Evolutionary conservation across 1,140 invertebrate species (phyloP).

Genomic region (Musca domestica): DNA sequence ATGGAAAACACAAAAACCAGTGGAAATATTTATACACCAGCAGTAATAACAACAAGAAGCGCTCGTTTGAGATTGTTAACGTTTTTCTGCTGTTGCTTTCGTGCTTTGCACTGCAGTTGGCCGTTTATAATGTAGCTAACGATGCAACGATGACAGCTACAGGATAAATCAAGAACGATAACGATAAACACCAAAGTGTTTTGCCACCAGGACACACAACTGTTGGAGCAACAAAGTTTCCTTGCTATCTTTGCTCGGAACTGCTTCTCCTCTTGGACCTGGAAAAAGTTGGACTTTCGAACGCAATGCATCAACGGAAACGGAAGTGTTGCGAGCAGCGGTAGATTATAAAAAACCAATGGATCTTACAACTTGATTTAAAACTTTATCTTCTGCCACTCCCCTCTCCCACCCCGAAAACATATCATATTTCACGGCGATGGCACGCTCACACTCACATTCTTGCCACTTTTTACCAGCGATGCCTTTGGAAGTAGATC

Average conservation of each 20-base stretch:
- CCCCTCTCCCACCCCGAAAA: not conserved
- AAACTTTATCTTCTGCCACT: conserved; percentile 16
- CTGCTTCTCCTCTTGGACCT: not conserved
- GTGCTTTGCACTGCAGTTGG: conserved; percentile 6
- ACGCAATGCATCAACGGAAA: conserved; percentile 17
- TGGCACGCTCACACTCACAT: too few relatives aligned
- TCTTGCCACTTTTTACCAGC: too few relatives aligned
- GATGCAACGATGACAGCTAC: conserved; percentile 24
- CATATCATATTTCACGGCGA: not conserved
- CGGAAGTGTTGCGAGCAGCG: conserved; percentile 16
- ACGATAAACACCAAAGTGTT: conserved; percentile 22
- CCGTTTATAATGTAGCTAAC: conserved; percentile 17
- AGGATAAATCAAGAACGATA: conserved; percentile 24
- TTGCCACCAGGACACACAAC: not conserved
- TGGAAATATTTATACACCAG: not conserved
- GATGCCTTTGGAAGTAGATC: too few relatives aligned
- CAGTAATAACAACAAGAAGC: conserved; percentile 7
- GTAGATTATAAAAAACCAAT: conserved; percentile 20
- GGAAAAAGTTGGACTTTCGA: not conserved
- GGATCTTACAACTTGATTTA: conserved; percentile 16
- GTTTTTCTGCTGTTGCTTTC: conserved; percentile 11
- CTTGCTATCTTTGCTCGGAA: not conserved
- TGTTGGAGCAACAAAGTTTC: conserved; percentile 10
- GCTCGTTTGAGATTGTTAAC: not conserved
- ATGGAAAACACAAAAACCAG: not conserved